Evolutionary conservation across 2,888 invertebrate genomes (phyloP), one percentile per base, ranked within the genome.

Genomic region (Caenorhabditis afra): DNA sequence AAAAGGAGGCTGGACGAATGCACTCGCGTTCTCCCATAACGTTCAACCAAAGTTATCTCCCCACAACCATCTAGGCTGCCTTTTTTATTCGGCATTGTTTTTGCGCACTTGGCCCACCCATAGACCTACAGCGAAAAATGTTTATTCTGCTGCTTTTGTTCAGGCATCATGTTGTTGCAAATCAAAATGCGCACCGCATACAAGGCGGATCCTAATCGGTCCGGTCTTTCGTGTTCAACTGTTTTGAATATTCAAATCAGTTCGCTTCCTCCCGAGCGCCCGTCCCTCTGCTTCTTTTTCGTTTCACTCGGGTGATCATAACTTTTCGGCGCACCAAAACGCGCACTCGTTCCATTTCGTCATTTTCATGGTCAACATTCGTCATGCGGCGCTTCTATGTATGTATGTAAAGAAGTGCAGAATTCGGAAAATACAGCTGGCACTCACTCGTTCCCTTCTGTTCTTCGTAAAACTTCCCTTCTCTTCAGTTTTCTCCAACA

Each of bases 71-170:
- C 37, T 41, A 47, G 39, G 11, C 47, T 66, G 52, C 53, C 35
- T 58, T 45, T 58, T 65, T 74, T 74, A 64, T 57, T 14, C 57
- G 57, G 61, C 71, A 37, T n/a, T 62, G 47, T 62, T 71, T 64
- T 59, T 66, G 59, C 64, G 66, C 74, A 74, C 55, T 47, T 67
- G 67, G 55, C 75, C 67, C n/a, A n/a, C n/a, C n/a, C n/a, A n/a
- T n/a, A n/a, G n/a, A 75, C 75, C 59, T 75, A 67, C 55, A 45
- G 74, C 59, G 74, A 57, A 76, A 57, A 68, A 68, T 76, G 76
- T 76, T 76, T 76, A 76, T 76, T 76, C 76, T 76, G 68, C 76
- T 68, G 67, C 76, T 76, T 76, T 76, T 76, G 68, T 76, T 61
- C 67, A 55, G 58, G 53, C 53, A 64, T 76, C 62, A 64, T 76